phyloP scores from a whole-genome alignment of 1,140 invertebrate species.

The Temnothorax nylanderi region DNA sequence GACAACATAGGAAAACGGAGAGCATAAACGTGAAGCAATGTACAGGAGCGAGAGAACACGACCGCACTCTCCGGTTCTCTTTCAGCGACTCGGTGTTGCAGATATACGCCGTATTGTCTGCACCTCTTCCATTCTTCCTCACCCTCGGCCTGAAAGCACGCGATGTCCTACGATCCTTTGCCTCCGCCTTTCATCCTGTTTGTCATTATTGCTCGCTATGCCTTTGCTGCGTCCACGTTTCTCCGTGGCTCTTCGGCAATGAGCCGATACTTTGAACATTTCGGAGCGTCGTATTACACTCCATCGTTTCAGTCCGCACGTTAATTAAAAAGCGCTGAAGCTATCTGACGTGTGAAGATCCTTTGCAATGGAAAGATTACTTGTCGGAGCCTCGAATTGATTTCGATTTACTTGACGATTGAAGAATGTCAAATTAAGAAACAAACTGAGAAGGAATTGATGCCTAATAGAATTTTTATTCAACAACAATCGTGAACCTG shows the following conservation, averaged over 20 bases:
- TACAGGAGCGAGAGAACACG: slow-evolving; percentile 42
- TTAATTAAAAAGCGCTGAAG: slow-evolving; percentile 51
- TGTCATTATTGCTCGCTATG: slow-evolving; percentile 51
- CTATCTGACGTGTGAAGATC: neutral
- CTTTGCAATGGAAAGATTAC: neutral
- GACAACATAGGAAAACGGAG: slow-evolving; percentile 48
- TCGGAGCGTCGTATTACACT: slow-evolving; percentile 31
- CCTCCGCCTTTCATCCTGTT: slow-evolving; percentile 28
- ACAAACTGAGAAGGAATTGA: neutral
- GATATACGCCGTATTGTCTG: slow-evolving; percentile 64
- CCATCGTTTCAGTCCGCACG: neutral
- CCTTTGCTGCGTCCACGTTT: neutral
- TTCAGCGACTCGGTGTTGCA: slow-evolving; percentile 63
- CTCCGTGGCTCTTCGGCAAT: slow-evolving; percentile 25
- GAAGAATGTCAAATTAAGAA: neutral
- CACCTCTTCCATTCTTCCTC: slow-evolving; percentile 33
- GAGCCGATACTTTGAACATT: slow-evolving; percentile 51
- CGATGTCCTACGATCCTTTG: slow-evolving; percentile 60
- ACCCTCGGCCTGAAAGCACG: slow-evolving; percentile 30
- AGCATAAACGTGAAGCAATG: slow-evolving; percentile 21
- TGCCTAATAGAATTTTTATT: neutral
- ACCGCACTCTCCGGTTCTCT: slow-evolving; percentile 61
- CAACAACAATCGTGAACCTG: neutral
- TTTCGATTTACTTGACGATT: neutral
- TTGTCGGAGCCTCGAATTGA: neutral